Base-by-base conservation (phyloP, 2,797 vertebrate species). In the Sebastes wilsoni region DNA sequence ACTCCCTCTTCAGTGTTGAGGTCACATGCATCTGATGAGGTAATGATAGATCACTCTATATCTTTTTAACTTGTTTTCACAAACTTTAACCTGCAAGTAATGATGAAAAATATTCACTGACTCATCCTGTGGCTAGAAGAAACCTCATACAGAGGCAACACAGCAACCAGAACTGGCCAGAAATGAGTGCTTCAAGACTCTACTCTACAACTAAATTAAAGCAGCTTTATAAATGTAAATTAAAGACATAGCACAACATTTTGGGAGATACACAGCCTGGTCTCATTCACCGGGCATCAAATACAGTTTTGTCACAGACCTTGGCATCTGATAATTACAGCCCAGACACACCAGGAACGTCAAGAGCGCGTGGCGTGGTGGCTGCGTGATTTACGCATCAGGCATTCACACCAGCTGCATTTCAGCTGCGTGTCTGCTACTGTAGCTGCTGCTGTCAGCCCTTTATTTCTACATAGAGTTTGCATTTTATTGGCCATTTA, bases 11-110 rank as follows among this genome's bases (percentile, higher is more conserved):
- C 66, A 6, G 22, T 12, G 42, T 14, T 70, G 75, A 78, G 58
- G 75, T 87, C 61, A 49, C 12, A 20, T 10, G 49, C 23, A 5
- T 60, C 77, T 68, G 34, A 84, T 71, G 64, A 76, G 62, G 62
- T 55, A 42, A 64, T 34, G 25, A 79, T 32, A 42, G 14, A 58
- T 77, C 30, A 65, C 22, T 32, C 20, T 8, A 14, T 1, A 68
- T 32, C 36, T 64, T 14, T 69, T 23, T 23, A 71, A 20, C 5
- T 13, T 34, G 27, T 49, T 68, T 77, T 32, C 4, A 79, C n/a
- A 62, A 22, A 73, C 38, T 58, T n/a, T 71, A 27, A 56, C 38
- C 52, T 20, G 12, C 3, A 70, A 22, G 16, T 46, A 23, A 74
- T 49, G 56, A 67, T 55, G 49, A 18, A 32, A 66, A 69, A 5